A percentile compares a stretch with the other conserved stretches of the same genome.
Conservation (phyloP, 1,140 invertebrate species). For the Leptinotarsa defecta region DNA sequence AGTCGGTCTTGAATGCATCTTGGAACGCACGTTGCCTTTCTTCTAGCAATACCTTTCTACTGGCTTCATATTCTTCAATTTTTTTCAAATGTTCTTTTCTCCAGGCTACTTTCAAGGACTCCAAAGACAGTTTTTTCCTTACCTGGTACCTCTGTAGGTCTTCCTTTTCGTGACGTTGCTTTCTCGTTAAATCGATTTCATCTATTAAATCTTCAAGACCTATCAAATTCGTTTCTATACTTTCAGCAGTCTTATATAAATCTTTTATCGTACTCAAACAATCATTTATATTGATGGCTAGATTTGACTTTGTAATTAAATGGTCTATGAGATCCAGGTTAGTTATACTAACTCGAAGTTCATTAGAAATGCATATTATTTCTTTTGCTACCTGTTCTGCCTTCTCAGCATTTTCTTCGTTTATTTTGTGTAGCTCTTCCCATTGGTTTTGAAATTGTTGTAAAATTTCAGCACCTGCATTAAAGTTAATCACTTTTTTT, state of each 20-base stretch:
- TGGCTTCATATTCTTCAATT: conserved; percentile 62
- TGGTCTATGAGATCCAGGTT: conserved; percentile 61
- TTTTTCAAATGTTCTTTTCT: conserved; percentile 61
- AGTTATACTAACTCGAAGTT: conserved; percentile 61
- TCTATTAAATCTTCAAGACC: conserved; percentile 69
- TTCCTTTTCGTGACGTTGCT: conserved; percentile 66
- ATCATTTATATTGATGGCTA: conserved; percentile 63
- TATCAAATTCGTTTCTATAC: conserved; percentile 65
- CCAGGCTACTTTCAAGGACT: conserved; percentile 30
- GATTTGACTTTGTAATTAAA: conserved; percentile 61
- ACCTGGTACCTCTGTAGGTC: conserved; percentile 69
- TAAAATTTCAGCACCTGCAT: conserved; percentile 65
- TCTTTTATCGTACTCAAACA: conserved; percentile 65
- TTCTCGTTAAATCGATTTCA: conserved; percentile 65
- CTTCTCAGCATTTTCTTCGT: conserved; percentile 66
- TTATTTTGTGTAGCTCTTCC: conserved; percentile 66
- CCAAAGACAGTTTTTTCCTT: conserved; percentile 61
- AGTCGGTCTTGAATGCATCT: conserved; percentile 70
- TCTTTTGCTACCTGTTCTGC: conserved; percentile 64
- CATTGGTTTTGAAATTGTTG: conserved; percentile 69
- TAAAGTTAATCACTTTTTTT: conserved; percentile 57
- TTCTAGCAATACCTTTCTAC: conserved; percentile 62
- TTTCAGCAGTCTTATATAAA: conserved; percentile 66
- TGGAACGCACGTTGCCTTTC: conserved; percentile 71
- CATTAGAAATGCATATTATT: conserved; percentile 61